Evolutionary conservation across 1,140 invertebrate species (phyloP).

Genomic region (Diplogasteroides magnus): DNA sequence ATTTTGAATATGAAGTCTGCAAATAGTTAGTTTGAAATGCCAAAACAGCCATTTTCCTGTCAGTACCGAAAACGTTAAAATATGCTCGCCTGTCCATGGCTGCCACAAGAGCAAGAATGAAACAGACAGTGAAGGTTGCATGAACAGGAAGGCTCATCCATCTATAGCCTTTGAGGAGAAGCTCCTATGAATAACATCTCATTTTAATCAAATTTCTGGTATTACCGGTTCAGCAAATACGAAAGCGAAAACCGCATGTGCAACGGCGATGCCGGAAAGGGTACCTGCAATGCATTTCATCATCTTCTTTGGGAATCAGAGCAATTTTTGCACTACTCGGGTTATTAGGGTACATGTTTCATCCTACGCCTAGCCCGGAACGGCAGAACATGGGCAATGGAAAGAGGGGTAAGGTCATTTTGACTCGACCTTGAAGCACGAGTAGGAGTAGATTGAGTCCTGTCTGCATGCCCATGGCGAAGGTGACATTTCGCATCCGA

Average conservation of each 20-base stretch:
- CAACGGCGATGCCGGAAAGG: constrained; percentile 2
- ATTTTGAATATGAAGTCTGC: constrained; percentile 8
- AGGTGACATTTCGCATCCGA: neutral
- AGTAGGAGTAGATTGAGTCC: neutral
- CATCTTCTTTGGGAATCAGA: neutral
- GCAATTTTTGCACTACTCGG: neutral
- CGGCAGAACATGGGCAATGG: neutral
- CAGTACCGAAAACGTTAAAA: neutral
- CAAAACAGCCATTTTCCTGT: neutral
- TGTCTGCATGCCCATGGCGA: neutral
- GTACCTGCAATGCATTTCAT: neutral
- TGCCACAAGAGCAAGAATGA: constrained; percentile 17
- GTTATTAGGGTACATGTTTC: neutral
- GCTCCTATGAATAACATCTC: constrained; percentile 8
- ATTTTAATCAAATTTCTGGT: neutral
- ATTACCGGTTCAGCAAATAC: constrained; percentile 2
- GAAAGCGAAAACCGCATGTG: constrained; percentile 14
- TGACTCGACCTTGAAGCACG: neutral
- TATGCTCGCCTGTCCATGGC: constrained; percentile 21
- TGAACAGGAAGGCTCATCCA: constrained; percentile 25
- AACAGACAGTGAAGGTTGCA: constrained; percentile 23
- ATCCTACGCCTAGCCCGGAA: neutral
- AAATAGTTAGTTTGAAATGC: constrained; percentile 21
- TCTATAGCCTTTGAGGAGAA: constrained; percentile 19
- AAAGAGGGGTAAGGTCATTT: no score